These are phyloP conservation scores for Dromococcyx pavoninus DNA, from an alignment of 2,797 vertebrate genomes.

Conservation along the genomic window DNA sequence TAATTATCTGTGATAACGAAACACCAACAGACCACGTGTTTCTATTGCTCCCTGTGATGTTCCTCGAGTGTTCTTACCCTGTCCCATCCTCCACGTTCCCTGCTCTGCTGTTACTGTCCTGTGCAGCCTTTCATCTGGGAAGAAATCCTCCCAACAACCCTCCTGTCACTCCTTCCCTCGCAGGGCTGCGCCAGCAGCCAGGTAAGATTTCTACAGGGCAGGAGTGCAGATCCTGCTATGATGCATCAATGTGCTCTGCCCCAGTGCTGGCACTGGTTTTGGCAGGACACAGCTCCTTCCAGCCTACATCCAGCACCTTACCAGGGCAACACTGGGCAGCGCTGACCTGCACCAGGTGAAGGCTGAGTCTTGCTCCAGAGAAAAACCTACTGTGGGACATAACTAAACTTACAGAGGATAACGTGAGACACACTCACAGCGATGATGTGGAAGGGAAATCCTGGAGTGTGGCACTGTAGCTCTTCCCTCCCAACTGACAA, in stretches of 20 bases:
- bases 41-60: neutral
- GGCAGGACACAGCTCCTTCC: neutral
- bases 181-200: neutral
- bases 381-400: neutral
- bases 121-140: neutral
- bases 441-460: neutral
- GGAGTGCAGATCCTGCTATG: neutral
- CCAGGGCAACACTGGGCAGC: neutral
- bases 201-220: neutral
- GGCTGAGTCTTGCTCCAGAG: neutral
- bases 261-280: neutral
- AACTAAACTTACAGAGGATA: rapidly evolving
- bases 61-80: neutral
- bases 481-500: neutral
- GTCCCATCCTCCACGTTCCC: neutral
- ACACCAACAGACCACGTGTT: neutral
- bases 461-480: neutral
- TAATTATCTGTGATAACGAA: neutral
- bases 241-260: rapidly evolving
- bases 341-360: rapidly evolving
- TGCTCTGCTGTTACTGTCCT: neutral
- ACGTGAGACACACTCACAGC: rapidly evolving
- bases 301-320: neutral
- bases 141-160: neutral
- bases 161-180: rapidly evolving